Conservation (phyloP, 2,797 vertebrate genomes). For the Cirrhinus mrigala region DNA sequence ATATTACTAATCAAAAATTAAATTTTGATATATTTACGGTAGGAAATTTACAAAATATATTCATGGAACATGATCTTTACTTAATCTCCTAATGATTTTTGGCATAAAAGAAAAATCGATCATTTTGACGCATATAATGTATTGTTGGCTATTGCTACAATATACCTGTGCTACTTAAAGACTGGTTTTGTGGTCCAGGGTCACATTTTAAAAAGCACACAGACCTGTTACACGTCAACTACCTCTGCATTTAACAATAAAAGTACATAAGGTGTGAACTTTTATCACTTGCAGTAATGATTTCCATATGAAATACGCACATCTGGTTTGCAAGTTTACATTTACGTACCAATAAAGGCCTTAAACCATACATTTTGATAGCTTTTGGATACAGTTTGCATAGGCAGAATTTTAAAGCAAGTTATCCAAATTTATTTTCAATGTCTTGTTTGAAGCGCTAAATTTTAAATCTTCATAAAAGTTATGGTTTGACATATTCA, state of each 20-base stretch:
- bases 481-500: slow-evolving; percentile 24
- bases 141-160: no score
- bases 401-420: neutral
- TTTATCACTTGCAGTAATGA: slow-evolving; percentile 26
- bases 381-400: neutral
- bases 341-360: neutral
- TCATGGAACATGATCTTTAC: no score
- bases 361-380: slow-evolving; percentile 6
- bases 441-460: slow-evolving; percentile 12
- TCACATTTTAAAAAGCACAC: neutral
- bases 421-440: neutral
- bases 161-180: no score
- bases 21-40: no score
- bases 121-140: no score
- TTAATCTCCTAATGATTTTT: no score
- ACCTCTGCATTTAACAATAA: slow-evolving; percentile 16
- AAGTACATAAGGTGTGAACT: slow-evolving; percentile 40
- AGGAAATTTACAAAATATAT: no score
- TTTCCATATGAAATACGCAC: slow-evolving; percentile 33
- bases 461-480: slow-evolving; percentile 29
- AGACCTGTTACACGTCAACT: neutral
- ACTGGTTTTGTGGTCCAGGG: no score
- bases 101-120: no score
- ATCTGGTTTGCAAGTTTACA: slow-evolving; percentile 24
- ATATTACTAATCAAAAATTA: no score